Evolutionary conservation across 2,797 vertebrate genomes (phyloP).

Genomic region (Sebastes itinus): DNA sequence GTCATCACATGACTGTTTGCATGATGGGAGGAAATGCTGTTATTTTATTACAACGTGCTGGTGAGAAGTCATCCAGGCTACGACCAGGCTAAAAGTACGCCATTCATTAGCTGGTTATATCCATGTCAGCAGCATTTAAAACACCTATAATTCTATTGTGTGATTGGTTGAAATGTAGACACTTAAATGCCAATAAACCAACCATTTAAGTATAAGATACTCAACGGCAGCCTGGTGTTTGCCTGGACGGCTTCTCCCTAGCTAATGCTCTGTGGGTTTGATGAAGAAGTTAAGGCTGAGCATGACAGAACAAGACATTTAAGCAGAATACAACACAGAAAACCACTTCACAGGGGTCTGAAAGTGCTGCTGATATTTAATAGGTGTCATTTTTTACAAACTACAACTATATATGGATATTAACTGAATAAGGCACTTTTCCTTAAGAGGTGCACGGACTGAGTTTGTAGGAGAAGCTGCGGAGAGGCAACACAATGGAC

Average conservation of each 20-base stretch:
- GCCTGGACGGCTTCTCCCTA: conserved; percentile 20
- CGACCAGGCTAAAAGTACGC: background rate
- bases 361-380: conserved; percentile 60
- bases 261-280: conserved; percentile 28
- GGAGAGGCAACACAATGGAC: conserved; percentile 50
- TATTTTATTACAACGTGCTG: conserved; percentile 1
- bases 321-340: conserved; percentile 47
- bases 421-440: conserved; percentile 85
- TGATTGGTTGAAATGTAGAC: background rate
- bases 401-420: conserved; percentile 46
- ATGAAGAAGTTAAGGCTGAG: conserved; percentile 63
- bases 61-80: conserved; percentile 25
- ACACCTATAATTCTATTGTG: background rate
- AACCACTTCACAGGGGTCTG: conserved; percentile 51
- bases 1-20: conserved; percentile 7
- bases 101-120: background rate
- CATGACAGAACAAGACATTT: conserved; percentile 42
- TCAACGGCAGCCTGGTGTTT: background rate
- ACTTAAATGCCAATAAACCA: background rate
- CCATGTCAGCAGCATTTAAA: conserved; percentile 21
- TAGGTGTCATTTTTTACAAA: conserved; percentile 44
- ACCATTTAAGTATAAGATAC: background rate
- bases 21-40: conserved; percentile 25
- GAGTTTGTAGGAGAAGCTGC: conserved; percentile 49
- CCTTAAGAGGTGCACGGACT: conserved; percentile 67